phyloP scores from a whole-genome alignment of 2,888 invertebrate species.

The Drosophila algonquin region DNA sequence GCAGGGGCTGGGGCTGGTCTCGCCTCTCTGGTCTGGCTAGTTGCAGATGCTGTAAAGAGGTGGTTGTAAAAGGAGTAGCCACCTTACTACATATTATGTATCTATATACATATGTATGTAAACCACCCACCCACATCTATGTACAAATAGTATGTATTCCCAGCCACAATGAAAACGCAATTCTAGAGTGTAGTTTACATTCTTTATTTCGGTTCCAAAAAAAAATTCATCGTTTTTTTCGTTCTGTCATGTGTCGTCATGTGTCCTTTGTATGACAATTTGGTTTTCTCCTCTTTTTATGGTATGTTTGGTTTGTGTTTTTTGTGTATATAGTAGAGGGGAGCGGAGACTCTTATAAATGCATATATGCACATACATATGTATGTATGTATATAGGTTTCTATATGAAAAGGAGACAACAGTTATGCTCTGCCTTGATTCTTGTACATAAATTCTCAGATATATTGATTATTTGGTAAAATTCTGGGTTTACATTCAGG shows the following conservation, averaged over 20 bases:
- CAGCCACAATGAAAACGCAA: slow-evolving; percentile 1
- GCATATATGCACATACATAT: no score
- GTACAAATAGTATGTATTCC: background rate
- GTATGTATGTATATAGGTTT: background rate
- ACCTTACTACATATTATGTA: no score
- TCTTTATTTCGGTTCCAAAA: slow-evolving; percentile 76
- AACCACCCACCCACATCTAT: no score
- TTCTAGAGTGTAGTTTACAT: slow-evolving; percentile 66
- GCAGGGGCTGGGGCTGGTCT: background rate
- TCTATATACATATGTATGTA: no score
- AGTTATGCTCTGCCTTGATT: background rate
- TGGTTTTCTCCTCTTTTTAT: slow-evolving; percentile 11
- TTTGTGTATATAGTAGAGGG: background rate
- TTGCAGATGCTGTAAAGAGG: no score
- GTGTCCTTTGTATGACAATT: slow-evolving; percentile 41
- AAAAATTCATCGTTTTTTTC: slow-evolving; percentile 55
- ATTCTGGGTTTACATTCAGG: slow-evolving; percentile 5
- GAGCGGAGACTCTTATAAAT: no score
- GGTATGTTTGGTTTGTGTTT: background rate
- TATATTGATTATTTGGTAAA: background rate
- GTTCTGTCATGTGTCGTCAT: slow-evolving; percentile 29
- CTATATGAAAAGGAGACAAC: background rate
- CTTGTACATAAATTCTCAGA: slow-evolving; percentile 1
- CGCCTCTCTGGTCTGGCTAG: no score
- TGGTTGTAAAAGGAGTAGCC: no score